A percentile compares a stretch with the other conserved stretches of the same genome.
Conservation (phyloP, 2,113 vertebrate species). For the Taxidea taxus region DNA sequence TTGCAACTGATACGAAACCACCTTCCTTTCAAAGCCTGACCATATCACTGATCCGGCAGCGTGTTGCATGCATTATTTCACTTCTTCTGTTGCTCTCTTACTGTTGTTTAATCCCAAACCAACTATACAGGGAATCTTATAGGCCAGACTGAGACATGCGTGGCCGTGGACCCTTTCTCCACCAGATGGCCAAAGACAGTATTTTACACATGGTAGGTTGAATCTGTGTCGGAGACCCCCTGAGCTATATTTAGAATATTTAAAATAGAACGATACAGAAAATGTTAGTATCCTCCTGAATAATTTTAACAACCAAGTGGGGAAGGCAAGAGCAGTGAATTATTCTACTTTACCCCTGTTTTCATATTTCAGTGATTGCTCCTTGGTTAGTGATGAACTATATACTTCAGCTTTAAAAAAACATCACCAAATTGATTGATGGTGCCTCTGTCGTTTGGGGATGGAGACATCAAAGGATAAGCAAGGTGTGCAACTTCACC, state of each 20-base stretch:
- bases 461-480: too few relatives aligned
- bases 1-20: accelerated
- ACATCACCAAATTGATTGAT: background rate
- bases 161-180: accelerated
- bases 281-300: background rate
- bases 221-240: background rate
- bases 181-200: accelerated
- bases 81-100: background rate
- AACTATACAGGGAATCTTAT: too few relatives aligned
- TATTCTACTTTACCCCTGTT: background rate
- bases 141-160: too few relatives aligned
- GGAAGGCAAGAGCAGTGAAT: background rate
- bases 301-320: background rate
- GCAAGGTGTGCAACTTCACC: accelerated
- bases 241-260: background rate
- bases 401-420: background rate
- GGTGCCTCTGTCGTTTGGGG: background rate
- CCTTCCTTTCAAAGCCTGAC: background rate
- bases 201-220: accelerated
- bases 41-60: accelerated
- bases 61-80: background rate
- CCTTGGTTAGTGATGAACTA: background rate
- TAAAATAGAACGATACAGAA: background rate
- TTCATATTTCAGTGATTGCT: background rate
- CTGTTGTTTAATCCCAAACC: background rate